These are phyloP conservation scores for Lissocephala sabroskyi DNA, from an alignment of 2,888 invertebrate genomes.

Conservation along the genomic window DNA sequence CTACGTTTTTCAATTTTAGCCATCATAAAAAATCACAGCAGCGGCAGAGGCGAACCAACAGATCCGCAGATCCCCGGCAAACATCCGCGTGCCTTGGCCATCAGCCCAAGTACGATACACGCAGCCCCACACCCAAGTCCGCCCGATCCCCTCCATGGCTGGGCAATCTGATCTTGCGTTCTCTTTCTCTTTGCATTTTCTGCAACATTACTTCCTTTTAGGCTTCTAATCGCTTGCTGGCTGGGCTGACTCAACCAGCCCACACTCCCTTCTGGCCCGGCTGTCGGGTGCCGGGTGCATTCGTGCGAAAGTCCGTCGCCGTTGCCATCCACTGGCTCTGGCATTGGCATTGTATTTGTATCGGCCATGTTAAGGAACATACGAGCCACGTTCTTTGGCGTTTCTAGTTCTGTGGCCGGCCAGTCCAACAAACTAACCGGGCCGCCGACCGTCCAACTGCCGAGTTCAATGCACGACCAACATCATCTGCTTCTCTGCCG, in stretches of 20 bases:
- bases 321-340: conserved; percentile 19
- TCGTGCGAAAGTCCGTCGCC: conserved; percentile 62
- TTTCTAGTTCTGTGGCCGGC: conserved; percentile 35
- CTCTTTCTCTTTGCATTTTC: conserved; percentile 45
- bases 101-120: conserved; percentile 1
- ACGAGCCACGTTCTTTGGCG: conserved; percentile 2
- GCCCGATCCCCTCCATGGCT: no score
- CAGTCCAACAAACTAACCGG: conserved; percentile 25
- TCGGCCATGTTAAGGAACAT: no score
- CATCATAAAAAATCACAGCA: conserved; percentile 50
- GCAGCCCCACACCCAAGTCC: not conserved
- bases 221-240: conserved; percentile 52
- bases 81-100: conserved; percentile 4
- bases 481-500: not conserved
- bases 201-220: conserved; percentile 66
- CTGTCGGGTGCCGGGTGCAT: conserved; percentile 6
- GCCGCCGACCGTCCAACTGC: conserved; percentile 1
- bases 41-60: conserved; percentile 17
- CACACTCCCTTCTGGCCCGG: not conserved
- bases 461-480: conserved; percentile 20
- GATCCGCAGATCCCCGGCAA: no score
- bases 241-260: conserved; percentile 44
- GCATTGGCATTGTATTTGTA: no score
- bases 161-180: conserved; percentile 32
- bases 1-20: conserved; percentile 46